Evolutionary conservation across 2,888 invertebrate genomes (phyloP), one percentile per base, ranked within the genome.

Genomic region (Zaprionus bogoriensis): DNA sequence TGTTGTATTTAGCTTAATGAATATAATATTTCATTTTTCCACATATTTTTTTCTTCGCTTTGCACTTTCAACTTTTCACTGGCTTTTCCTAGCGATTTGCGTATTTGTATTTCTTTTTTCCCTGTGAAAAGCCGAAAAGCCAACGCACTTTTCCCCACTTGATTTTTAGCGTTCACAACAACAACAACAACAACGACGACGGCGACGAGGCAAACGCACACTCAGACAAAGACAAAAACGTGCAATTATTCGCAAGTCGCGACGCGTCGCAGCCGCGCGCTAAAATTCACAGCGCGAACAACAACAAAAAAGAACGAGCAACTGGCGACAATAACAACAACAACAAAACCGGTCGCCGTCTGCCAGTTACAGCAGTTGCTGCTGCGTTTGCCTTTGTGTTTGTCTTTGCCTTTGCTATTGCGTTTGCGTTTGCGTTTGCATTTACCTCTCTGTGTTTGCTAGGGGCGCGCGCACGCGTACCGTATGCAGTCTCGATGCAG

Each of bases 111-210:
- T 57, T 10, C 12, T n/a, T 39, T 28, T 32, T 12, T 30, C 42
- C 14, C 51, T 51, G 50, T 47, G 50, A 38, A 62, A 47, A 63
- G 54, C 51, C 42, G 47, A 53, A 68, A 80, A 79, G 79, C 78
- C 71, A 79, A 80, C 86, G 83, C 86, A 80, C 86, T 80, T 81
- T 85, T 79, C 74, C n/a, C 68, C 68, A 66, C 77, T 67, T 53
- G 64, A 68, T 47, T 74, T 67, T 68, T 17, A 67, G 51, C 53
- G 42, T 53, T 39, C 47, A 22, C 23, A 23, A 25, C 44, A 30
- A 20, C 23, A 60, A 47, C 51, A 48, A 41, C 45, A 38, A 36
- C 27, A 32, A 45, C 6, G 4, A 23, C 44, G 36, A 44, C 30
- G 17, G 27, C 38, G 51, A 55, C n/a, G n/a, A 23, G 12, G 3